Evolutionary conservation across 2,888 invertebrate genomes (phyloP), one percentile per base, ranked within the genome.

Genomic region (Autographa pulchrina): DNA sequence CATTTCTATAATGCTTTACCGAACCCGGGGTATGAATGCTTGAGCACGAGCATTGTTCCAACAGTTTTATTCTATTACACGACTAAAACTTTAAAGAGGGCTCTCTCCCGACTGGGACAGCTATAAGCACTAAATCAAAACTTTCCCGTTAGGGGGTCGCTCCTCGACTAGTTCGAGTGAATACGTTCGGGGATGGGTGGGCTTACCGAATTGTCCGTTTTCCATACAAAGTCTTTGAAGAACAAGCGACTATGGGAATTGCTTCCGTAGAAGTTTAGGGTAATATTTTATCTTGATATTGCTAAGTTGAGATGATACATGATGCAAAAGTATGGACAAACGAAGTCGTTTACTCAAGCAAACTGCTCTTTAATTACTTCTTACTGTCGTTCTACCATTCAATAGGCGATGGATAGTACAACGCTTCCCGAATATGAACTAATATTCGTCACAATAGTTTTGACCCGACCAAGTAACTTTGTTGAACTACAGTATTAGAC

Each of bases 41-140:
- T 81, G 86, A 90, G 86, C 86, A 83, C 86, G 82, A 89, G 89
- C 90, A 92, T 92, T 93, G 93, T 94, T 92, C 92, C 90, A 93
- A 89, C 92, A 92, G 91, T 94, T 95, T 95, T 94, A 95, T 95
- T 95, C 96, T 93, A 94, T 95, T 93, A 94, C 92, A 90, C 89
- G 88, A 88, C 92, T 92, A 89, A 92, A 94, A 95, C 90, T 94
- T 94, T 93, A 92, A 94, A 94, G 94, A 94, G 93, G 92, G 88
- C 88, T 90, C 90, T 81, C 69, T 69, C 72, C 88, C 91, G 89
- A 89, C 90, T 90, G 91, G 89, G 92, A 92, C 92, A 92, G 93
- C 92, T 93, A 94, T 94, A 94, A 93, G 94, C 92, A 92, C 92
- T 95, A 95, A 95, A 95, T 95, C 95, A 95, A 94, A 95, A 95